Evolutionary conservation across 2,888 invertebrate genomes (phyloP).

Genomic region (Drosophila kuntzei): DNA sequence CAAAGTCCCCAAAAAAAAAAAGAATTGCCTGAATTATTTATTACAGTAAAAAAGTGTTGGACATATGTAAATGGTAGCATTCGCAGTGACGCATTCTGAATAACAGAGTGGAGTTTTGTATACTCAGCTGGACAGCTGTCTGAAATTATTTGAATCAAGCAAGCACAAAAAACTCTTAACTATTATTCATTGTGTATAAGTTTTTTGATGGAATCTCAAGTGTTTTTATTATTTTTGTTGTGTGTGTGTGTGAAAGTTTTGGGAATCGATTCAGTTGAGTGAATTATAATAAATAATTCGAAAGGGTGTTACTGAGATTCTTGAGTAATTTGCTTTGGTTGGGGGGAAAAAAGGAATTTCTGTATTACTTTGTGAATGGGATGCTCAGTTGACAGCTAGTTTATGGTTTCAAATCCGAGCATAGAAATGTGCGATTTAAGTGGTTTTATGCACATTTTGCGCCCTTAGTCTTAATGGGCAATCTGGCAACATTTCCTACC

Average conservation of each 20-base stretch:
- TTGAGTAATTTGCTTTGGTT: not conserved
- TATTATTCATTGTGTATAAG: conserved; percentile 18
- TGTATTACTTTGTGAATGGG: conserved; percentile 7
- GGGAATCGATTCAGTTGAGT: conserved; percentile 12
- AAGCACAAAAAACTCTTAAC: conserved; percentile 7
- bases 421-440: conserved; percentile 45
- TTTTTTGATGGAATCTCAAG: conserved; percentile 2
- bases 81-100: conserved; percentile 13
- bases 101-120: conserved; percentile 22
- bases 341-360: not conserved
- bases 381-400: conserved; percentile 28
- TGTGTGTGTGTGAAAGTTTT: not conserved
- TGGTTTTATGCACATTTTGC: conserved; percentile 38
- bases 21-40: conserved; percentile 11
- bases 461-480: conserved; percentile 45
- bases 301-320: conserved; percentile 3
- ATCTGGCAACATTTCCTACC: conserved; percentile 59
- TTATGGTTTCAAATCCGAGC: conserved; percentile 44
- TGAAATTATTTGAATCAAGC: conserved; percentile 19
- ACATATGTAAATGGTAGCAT: conserved; percentile 18
- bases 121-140: conserved; percentile 24
- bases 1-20: not conserved
- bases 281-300: conserved; percentile 23
- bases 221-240: not conserved
- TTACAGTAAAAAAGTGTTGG: conserved; percentile 3